Evolutionary conservation across 2,113 vertebrate genomes (phyloP).

Genomic region (Sciurus niger): DNA sequence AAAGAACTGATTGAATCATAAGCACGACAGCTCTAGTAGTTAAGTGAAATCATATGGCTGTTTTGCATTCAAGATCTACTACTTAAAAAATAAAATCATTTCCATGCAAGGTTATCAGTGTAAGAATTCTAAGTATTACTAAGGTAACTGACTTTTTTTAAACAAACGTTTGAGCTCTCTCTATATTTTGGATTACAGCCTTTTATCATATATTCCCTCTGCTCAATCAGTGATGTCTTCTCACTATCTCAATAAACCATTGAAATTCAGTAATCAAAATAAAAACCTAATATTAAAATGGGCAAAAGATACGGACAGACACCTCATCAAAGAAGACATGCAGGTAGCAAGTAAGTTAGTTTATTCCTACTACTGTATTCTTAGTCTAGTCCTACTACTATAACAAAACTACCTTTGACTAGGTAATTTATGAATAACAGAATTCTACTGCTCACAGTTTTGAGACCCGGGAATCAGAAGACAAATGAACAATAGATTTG

Average conservation of each 20-base stretch:
- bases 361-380: background rate
- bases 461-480: background rate
- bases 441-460: background rate
- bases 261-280: background rate
- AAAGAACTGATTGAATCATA: constrained; percentile 3
- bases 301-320: background rate
- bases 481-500: background rate
- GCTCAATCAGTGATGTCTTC: background rate
- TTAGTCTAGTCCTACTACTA: background rate
- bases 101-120: background rate
- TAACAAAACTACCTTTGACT: background rate
- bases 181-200: background rate
- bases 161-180: background rate
- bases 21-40: background rate
- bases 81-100: constrained; percentile 8
- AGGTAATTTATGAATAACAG: background rate
- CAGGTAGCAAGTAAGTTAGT: background rate
- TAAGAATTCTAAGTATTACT: background rate
- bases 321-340: background rate
- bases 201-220: background rate
- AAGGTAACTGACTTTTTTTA: background rate
- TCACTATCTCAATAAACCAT: background rate
- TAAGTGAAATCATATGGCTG: background rate
- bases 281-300: background rate
- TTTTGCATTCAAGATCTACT: background rate